phyloP scores from a whole-genome alignment of 2,888 invertebrate species.

The Cataglyphis livida region DNA sequence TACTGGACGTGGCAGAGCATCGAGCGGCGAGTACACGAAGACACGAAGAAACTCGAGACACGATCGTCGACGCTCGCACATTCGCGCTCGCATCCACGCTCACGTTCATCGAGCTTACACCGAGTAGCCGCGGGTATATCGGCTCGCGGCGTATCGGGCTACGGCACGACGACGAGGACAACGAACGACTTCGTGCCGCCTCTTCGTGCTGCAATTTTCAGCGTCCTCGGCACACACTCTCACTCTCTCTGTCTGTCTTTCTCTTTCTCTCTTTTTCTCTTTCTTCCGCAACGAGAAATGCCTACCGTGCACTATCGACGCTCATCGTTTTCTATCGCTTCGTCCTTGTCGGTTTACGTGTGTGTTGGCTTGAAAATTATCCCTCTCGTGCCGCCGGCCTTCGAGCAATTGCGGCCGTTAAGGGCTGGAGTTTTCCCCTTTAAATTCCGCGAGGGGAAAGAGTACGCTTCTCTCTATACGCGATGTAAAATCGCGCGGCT shows the following conservation, averaged over 20 bases:
- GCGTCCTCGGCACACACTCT: conserved; percentile 54
- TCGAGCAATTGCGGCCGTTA: conserved; percentile 50
- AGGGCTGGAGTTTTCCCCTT: conserved; percentile 47
- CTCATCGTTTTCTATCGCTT: conserved; percentile 53
- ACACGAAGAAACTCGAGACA: conserved; percentile 55
- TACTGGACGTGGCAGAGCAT: background rate
- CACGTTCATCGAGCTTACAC: conserved; percentile 22
- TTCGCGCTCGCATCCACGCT: conserved; percentile 42
- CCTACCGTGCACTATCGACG: conserved; percentile 66
- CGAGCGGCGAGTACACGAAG: conserved; percentile 71
- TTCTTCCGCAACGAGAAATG: conserved; percentile 61
- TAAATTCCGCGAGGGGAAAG: conserved; percentile 34
- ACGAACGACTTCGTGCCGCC: conserved; percentile 43
- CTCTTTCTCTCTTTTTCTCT: background rate
- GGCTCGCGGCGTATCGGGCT: conserved; percentile 27
- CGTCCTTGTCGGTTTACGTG: conserved; percentile 53
- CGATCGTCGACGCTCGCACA: conserved; percentile 61
- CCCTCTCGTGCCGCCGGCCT: conserved; percentile 48
- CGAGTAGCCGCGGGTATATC: conserved; percentile 34
- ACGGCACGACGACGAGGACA: conserved; percentile 12
- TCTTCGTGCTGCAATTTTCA: conserved; percentile 67
- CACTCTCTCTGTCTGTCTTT: background rate
- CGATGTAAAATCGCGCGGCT: conserved; percentile 28
- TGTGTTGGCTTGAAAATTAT: conserved; percentile 38
- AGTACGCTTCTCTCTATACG: background rate